A percentile compares a stretch with the other conserved stretches of the same genome.
Evolutionary conservation across 2,797 vertebrate species (phyloP).

Genomic region (Chanos chanos): DNA sequence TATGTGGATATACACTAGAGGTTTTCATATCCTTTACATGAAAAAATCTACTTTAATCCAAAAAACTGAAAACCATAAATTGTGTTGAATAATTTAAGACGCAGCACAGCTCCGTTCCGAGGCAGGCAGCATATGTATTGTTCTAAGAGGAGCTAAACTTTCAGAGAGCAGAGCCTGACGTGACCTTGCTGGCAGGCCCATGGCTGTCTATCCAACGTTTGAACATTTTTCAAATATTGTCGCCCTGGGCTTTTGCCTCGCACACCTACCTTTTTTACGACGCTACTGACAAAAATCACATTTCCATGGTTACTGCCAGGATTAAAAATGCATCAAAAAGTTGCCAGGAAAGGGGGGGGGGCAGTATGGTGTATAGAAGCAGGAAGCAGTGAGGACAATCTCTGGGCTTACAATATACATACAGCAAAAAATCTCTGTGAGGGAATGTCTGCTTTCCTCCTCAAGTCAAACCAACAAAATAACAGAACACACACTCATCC

Average conservation of each 20-base stretch:
- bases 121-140: slow-evolving; percentile 38
- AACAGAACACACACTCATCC: slow-evolving; percentile 57
- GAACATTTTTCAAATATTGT: slow-evolving; percentile 60
- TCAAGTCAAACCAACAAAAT: slow-evolving; percentile 40
- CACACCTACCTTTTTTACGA: slow-evolving; percentile 61
- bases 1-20: neutral
- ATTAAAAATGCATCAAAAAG: slow-evolving; percentile 68
- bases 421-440: slow-evolving; percentile 47
- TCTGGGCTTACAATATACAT: slow-evolving; percentile 48
- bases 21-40: neutral
- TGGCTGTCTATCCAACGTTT: slow-evolving; percentile 55
- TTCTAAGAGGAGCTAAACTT: slow-evolving; percentile 31
- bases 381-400: too few species aligned
- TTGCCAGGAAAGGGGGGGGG: slow-evolving; percentile 50
- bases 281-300: slow-evolving; percentile 37
- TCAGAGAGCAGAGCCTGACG: slow-evolving; percentile 35
- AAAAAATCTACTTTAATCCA: too few species aligned
- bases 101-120: too few species aligned
- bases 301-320: slow-evolving; percentile 64
- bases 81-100: too few species aligned
- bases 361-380: slow-evolving; percentile 27
- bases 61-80: too few species aligned
- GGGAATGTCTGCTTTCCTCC: slow-evolving; percentile 26
- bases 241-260: slow-evolving; percentile 58
- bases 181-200: slow-evolving; percentile 56